Evolutionary conservation across 1,140 invertebrate species (phyloP), one percentile per base, ranked within the genome.

Genomic region (Anastrepha obliqua): DNA sequence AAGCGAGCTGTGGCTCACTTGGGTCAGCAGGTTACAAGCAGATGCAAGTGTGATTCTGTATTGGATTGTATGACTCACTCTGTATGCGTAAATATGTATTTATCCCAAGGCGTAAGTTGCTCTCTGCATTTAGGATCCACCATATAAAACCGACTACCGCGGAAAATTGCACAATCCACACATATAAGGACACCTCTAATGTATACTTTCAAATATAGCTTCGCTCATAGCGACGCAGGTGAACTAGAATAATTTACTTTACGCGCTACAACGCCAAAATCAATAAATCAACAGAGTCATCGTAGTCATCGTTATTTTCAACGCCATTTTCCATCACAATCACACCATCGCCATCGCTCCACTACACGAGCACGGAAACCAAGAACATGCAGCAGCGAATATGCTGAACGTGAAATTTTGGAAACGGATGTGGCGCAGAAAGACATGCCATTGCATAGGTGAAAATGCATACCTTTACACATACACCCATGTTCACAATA

Each of bases 231-330:
- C 44, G 47, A 9, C 74, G 29, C 44, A 81, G 74, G 44, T 58
- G 74, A 81, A 55, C 47, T 81, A 29, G n/a, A 81, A 29, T 29
- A 81, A 81, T 81, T 81, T 81, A 20, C 74, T 29, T 20, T n/a
- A 8, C n/a, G 8, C 74, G 47, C 44, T 11, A 51, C 47, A 81
- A 58, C 74, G 74, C 47, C 51, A 29, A 81, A 81, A 81, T 81
- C 74, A 81, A 81, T 81, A 81, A 81, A 81, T 81, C 74, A 81
- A 81, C 74, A 81, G 74, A 17, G 47, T 81, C 74, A 81, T 55
- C 74, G n/a, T 20, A 81, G 74, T 9, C n/a, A 81, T 81, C 44
- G 74, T n/a, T 17, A 55, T 55, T 55, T 47, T 81, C 74, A 81
- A 81, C 74, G 42, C 74, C 74, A 81, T 11, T 29, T 29, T 29